phyloP scores from a whole-genome alignment of 1,140 invertebrate genomes.

The Solenopsis invicta region DNA sequence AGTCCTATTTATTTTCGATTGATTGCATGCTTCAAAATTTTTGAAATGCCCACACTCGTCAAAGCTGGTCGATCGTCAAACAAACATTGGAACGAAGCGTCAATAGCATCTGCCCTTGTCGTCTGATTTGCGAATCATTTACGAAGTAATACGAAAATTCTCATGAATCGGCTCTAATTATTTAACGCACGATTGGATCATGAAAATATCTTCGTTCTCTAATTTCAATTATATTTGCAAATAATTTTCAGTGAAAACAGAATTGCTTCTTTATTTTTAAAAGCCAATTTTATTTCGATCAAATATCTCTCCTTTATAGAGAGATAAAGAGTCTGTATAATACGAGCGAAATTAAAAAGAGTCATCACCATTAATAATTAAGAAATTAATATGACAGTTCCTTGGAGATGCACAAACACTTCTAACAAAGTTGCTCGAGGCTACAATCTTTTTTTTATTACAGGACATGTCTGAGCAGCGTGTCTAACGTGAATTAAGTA shows the following conservation, averaged over 20 bases:
- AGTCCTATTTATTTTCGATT: conserved; percentile 73
- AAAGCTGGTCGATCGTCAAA: conserved; percentile 78
- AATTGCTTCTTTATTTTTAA: neutral
- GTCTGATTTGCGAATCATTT: conserved; percentile 81
- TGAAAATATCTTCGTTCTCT: neutral
- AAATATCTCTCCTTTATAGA: neutral
- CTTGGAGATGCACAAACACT: conserved; percentile 19
- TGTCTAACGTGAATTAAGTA: conserved; percentile 68
- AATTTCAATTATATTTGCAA: conserved; percentile 20
- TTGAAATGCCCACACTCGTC: conserved; percentile 73
- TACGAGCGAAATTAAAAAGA: conserved; percentile 17
- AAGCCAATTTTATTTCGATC: neutral
- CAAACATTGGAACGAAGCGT: conserved; percentile 74
- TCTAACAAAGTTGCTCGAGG: conserved; percentile 41
- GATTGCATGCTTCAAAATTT: conserved; percentile 70
- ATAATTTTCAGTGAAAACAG: neutral
- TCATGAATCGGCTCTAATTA: conserved; percentile 79
- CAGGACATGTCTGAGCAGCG: conserved; percentile 58
- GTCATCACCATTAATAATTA: conserved; percentile 69
- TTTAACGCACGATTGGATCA: conserved; percentile 79
- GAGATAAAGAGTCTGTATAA: neutral
- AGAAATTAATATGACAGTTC: conserved; percentile 65
- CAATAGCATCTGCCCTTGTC: conserved; percentile 76
- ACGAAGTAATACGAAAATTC: conserved; percentile 78
- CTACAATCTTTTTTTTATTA: conserved; percentile 34